Conservation (phyloP, 2,888 invertebrate species). For the Nemotelus pantherinus region DNA sequence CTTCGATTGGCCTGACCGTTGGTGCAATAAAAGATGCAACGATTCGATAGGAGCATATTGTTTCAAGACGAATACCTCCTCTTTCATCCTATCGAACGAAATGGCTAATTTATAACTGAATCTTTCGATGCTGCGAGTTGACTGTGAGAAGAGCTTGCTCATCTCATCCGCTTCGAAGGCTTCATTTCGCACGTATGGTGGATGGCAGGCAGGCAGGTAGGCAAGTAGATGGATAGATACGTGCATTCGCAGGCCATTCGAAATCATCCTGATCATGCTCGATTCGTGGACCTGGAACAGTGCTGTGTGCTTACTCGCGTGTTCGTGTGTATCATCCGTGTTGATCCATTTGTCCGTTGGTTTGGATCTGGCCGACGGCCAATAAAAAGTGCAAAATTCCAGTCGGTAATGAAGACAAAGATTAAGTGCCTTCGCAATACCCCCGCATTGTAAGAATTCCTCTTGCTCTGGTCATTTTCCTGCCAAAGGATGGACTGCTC, state of each 20-base stretch:
- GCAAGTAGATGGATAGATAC: too few species aligned
- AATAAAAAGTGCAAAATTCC: conserved; percentile 45
- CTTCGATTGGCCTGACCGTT: conserved; percentile 28
- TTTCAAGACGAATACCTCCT: conserved; percentile 28
- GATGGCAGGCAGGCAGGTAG: too few species aligned
- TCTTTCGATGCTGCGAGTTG: background rate
- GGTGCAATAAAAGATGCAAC: conserved; percentile 27
- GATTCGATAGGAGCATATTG: conserved; percentile 15
- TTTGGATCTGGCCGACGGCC: conserved; percentile 27
- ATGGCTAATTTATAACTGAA: conserved; percentile 42
- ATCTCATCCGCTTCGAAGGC: background rate
- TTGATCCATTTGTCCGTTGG: conserved; percentile 35
- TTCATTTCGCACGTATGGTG: conserved; percentile 2
- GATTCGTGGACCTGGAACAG: conserved; percentile 18
- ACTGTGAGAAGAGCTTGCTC: background rate
- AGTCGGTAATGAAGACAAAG: conserved; percentile 44
- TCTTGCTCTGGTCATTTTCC: conserved; percentile 40
- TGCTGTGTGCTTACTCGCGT: background rate
- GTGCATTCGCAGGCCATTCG: background rate
- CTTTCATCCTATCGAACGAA: conserved; percentile 27
- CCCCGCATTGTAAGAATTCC: conserved; percentile 43
- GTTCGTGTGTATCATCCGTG: conserved; percentile 28
- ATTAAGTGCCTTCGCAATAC: conserved; percentile 44
- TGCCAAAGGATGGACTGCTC: background rate
- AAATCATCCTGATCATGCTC: conserved; percentile 31